phyloP scores from a whole-genome alignment of 2,797 vertebrate genomes.

The Florisuga fusca region DNA sequence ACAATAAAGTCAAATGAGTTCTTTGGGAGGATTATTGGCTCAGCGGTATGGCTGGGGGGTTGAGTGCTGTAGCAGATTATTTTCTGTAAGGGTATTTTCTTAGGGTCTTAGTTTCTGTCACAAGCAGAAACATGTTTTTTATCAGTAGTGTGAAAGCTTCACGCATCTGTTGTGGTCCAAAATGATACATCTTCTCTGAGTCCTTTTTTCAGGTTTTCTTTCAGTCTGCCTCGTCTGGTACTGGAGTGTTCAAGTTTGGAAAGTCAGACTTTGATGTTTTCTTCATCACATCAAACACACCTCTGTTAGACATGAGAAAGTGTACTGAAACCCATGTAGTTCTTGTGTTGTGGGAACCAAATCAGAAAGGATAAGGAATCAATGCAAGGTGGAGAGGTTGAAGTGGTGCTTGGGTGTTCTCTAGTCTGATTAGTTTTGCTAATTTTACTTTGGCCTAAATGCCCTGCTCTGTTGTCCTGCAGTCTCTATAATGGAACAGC shows the following conservation, averaged over 20 bases:
- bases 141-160: background rate
- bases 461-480: background rate
- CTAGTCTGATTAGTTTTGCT: constrained; percentile 13
- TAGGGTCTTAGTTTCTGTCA: background rate
- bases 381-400: background rate
- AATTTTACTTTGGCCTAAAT: background rate
- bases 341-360: background rate
- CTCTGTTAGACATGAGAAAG: background rate
- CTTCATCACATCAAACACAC: background rate
- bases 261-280: background rate
- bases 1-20: background rate
- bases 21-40: constrained; percentile 13
- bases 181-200: background rate
- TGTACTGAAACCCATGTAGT: background rate
- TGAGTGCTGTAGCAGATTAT: background rate
- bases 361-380: background rate
- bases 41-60: background rate
- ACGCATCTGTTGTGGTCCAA: background rate
- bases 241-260: background rate
- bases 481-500: background rate
- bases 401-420: background rate
- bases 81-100: constrained; percentile 3
- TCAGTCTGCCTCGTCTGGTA: background rate
- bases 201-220: background rate
- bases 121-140: background rate